Evolutionary conservation across 2,888 invertebrate genomes (phyloP).

Genomic region (Lasioglossum figueresi): DNA sequence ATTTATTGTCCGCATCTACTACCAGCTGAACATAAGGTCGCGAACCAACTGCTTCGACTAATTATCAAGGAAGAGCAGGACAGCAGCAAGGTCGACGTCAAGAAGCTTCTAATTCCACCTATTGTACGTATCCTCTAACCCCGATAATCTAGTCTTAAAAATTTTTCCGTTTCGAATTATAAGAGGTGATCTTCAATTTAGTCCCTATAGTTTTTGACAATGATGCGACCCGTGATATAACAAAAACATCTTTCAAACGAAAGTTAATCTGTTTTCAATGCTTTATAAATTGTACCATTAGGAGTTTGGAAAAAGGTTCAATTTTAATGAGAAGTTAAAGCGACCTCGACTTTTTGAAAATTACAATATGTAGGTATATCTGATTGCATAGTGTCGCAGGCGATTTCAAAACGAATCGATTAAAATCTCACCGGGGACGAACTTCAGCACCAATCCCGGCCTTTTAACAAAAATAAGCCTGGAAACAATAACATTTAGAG

Average conservation of each 20-base stretch:
- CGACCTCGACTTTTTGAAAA: too few relatives aligned
- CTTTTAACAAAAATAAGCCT: too few relatives aligned
- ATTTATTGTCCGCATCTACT: conserved; percentile 92
- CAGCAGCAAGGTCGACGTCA: conserved; percentile 88
- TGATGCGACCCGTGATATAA: neutral
- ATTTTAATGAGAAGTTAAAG: too few relatives aligned
- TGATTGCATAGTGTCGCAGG: too few relatives aligned
- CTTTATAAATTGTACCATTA: neutral
- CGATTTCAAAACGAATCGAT: too few relatives aligned
- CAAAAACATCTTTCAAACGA: too few relatives aligned
- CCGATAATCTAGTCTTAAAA: neutral
- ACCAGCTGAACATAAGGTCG: conserved; percentile 95
- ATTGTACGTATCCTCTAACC: conserved; percentile 84
- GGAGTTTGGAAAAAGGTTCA: too few relatives aligned
- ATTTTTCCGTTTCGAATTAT: neutral
- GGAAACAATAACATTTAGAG: too few relatives aligned
- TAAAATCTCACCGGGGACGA: too few relatives aligned
- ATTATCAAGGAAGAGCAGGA: conserved; percentile 90
- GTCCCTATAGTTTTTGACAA: neutral
- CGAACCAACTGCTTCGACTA: conserved; percentile 91
- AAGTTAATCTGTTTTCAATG: too few relatives aligned
- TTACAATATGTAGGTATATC: too few relatives aligned
- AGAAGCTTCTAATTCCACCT: conserved; percentile 88
- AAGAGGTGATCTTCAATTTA: neutral
- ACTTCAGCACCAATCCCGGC: too few relatives aligned